Conservation (phyloP, 2,113 vertebrate species). For the Syrmaticus mikado region DNA sequence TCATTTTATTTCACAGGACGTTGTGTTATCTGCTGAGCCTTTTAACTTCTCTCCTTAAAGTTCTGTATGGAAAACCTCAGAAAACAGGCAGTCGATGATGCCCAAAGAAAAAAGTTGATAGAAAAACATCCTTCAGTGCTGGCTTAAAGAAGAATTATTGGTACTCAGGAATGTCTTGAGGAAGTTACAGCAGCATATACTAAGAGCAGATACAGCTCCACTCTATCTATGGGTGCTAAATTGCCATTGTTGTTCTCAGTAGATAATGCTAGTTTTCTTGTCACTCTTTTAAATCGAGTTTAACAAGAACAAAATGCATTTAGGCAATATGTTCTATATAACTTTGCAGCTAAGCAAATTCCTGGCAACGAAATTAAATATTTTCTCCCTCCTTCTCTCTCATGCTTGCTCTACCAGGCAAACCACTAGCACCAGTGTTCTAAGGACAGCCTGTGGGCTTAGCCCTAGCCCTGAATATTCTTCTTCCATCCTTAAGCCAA, state of each 20-base stretch:
- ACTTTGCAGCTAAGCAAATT: slow-evolving; percentile 40
- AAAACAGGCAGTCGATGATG: neutral
- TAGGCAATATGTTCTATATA: slow-evolving; percentile 34
- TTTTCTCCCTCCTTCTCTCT: neutral
- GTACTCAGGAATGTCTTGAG: slow-evolving; percentile 8
- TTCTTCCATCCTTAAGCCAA: neutral
- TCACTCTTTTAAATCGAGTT: slow-evolving; percentile 48
- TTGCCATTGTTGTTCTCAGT: slow-evolving; percentile 36
- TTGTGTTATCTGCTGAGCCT: neutral
- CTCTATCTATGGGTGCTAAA: slow-evolving; percentile 1
- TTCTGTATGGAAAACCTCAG: neutral
- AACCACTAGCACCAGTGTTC: neutral
- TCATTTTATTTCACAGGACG: neutral
- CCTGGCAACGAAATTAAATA: neutral
- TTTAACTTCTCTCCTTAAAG: neutral
- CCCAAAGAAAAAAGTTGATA: neutral
- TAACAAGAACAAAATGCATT: slow-evolving; percentile 43
- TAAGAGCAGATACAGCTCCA: neutral
- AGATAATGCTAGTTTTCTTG: slow-evolving; percentile 57
- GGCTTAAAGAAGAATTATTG: neutral
- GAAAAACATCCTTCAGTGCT: neutral
- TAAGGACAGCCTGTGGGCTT: neutral
- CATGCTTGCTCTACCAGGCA: neutral
- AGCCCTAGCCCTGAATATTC: neutral
- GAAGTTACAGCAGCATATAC: neutral